Base-by-base conservation (phyloP, 1,140 invertebrate species). In the Lethrus apterus region DNA sequence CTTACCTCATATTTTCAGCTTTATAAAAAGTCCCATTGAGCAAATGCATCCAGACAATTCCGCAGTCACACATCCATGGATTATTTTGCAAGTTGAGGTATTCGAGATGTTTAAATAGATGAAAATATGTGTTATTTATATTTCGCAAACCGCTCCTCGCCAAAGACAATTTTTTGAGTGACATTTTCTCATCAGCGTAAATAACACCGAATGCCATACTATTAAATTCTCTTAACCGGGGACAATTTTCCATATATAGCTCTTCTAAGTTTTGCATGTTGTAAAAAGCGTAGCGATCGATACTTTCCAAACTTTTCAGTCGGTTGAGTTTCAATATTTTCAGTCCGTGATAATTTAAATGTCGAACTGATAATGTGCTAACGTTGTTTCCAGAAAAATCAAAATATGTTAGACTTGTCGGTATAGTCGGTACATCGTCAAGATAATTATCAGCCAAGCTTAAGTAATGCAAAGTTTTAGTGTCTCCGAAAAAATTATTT, bases 301-400 rank as follows among this genome's bases (percentile, higher is more conserved):
- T 56, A n/a, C 17, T 43, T 19, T 31, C 42, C 18, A 67, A 51
- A 30, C 21, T 54, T 14, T 52, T 35, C 55, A 67, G 47, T 34
- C 60, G 52, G 26, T 62, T 63, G 8, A 65, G 30, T 51, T 54
- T 52, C 7, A 67, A 40, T 2, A 42, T 26, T 54, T 59, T 62
- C 24, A 67, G 43, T 0, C 56, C 44, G 20, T 52, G 43, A 30
- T 63, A 65, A 29, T 54, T 54, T 7, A 66, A 46, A 49, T 62
- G 46, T 42, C 51, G 56, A 0, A 53, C 54, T 10, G 54, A 44
- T 13, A 67, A 17, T 8, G 38, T 51, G 7, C 41, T 55, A 1
- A 67, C 46, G 38, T 56, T 36, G 24, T 58, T 63, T 9, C 63
- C 63, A 15, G 65, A 67, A 23, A 67, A 44, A 50, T 67, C 65